Conservation (phyloP, 2,113 vertebrate genomes). For the Dasypus novemcinctus region DNA sequence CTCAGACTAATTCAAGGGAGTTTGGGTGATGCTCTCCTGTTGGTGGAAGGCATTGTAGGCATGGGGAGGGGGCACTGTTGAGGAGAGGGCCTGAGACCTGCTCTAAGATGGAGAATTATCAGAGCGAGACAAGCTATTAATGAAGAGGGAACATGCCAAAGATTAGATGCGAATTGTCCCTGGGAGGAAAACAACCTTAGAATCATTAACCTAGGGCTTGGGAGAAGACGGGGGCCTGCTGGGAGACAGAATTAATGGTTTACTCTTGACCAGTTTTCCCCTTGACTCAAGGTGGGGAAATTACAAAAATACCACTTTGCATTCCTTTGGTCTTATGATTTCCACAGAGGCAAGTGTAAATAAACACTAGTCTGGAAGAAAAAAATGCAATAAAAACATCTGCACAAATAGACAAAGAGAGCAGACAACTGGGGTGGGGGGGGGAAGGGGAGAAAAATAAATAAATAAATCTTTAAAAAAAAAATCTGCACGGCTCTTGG, state of each 20-base stretch:
- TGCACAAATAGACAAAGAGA: too few species aligned
- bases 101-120: neutral
- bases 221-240: neutral
- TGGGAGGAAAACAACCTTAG: slow-evolving; percentile 41
- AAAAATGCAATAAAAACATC: neutral
- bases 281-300: neutral
- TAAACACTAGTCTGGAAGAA: neutral
- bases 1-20: neutral
- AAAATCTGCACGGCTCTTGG: neutral
- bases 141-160: slow-evolving; percentile 25
- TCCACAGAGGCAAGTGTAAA: slow-evolving; percentile 20
- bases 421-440: too few species aligned
- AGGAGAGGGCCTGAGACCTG: neutral
- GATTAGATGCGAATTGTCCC: slow-evolving; percentile 35
- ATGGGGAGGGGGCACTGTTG: accelerated
- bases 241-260: slow-evolving; percentile 51
- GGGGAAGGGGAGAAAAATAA: too few species aligned
- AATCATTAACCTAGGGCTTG: slow-evolving; percentile 69
- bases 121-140: slow-evolving; percentile 49
- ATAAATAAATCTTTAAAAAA: too few species aligned
- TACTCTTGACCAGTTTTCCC: slow-evolving; percentile 20
- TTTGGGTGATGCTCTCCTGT: neutral
- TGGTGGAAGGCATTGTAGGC: neutral
- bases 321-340: slow-evolving; percentile 33
- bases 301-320: neutral